A percentile compares a stretch with the other conserved stretches of the same genome.
Evolutionary conservation across 35 echinoderm and acorn worm species (phyloP).

Genomic region (Heliocidaris tuberculata): DNA sequence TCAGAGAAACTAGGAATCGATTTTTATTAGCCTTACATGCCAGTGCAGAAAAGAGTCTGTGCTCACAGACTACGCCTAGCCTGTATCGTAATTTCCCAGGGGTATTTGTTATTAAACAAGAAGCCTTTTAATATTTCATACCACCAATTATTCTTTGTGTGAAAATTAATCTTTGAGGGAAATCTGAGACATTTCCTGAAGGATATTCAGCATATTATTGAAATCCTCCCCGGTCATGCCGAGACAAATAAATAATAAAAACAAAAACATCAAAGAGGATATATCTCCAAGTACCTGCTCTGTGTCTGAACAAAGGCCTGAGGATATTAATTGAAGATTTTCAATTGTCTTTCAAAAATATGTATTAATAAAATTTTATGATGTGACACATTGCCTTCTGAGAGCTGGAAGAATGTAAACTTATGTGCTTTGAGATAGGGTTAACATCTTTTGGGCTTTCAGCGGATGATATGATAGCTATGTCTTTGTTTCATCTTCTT

Average conservation of each 20-base stretch:
- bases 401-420: too few species aligned
- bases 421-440: too few species aligned
- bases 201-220: background rate
- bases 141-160: background rate
- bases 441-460: too few species aligned
- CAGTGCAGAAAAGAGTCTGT: background rate
- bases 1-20: too few species aligned
- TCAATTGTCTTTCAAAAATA: too few species aligned
- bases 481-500: too few species aligned
- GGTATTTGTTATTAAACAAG: background rate
- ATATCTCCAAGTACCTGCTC: background rate
- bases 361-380: background rate
- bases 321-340: background rate
- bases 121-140: background rate
- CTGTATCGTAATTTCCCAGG: background rate
- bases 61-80: background rate
- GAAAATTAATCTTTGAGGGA: conserved; percentile 10
- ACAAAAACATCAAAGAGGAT: background rate
- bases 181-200: conserved; percentile 9
- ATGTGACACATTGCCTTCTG: too few species aligned
- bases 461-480: too few species aligned
- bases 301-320: background rate
- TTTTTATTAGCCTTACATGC: background rate
- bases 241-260: background rate
- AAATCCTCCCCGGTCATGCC: background rate